phyloP scores from a whole-genome alignment of 92 coral and sea anemone genomes.

The Porites evermanni region DNA sequence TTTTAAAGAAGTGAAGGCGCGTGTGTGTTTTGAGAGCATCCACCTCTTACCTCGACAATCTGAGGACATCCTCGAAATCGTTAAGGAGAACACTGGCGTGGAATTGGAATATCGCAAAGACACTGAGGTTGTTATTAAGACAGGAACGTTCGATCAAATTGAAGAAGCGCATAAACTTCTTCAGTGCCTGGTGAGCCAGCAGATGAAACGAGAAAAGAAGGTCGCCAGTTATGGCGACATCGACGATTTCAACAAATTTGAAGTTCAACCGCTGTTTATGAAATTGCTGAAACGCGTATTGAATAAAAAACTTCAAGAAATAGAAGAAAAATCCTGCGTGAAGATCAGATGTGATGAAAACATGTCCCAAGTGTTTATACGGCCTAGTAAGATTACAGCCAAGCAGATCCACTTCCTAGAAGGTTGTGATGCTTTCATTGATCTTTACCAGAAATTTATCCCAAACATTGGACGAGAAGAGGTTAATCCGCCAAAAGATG shows the following conservation, averaged over 20 bases:
- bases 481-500: neutral
- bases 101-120: neutral
- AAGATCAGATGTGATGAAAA: conserved; percentile 21
- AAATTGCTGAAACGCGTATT: conserved; percentile 13
- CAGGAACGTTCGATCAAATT: conserved; percentile 51
- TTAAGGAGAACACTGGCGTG: conserved; percentile 26
- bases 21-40: conserved; percentile 20
- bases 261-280: conserved; percentile 60
- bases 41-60: neutral
- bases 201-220: neutral
- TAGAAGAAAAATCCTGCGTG: conserved; percentile 24
- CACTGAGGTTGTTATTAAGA: conserved; percentile 10
- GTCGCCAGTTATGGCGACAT: neutral
- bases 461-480: conserved; percentile 26
- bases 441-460: conserved; percentile 33
- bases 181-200: neutral
- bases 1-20: conserved; percentile 44
- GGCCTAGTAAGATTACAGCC: neutral
- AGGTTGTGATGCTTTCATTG: conserved; percentile 51
- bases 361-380: neutral
- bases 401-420: neutral
- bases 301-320: neutral
- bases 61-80: neutral
- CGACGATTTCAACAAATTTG: conserved; percentile 3
- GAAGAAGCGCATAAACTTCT: conserved; percentile 20